Evolutionary conservation across 2,113 vertebrate species (phyloP), one percentile per base, ranked within the genome.

Genomic region (Rafetus swinhoei): DNA sequence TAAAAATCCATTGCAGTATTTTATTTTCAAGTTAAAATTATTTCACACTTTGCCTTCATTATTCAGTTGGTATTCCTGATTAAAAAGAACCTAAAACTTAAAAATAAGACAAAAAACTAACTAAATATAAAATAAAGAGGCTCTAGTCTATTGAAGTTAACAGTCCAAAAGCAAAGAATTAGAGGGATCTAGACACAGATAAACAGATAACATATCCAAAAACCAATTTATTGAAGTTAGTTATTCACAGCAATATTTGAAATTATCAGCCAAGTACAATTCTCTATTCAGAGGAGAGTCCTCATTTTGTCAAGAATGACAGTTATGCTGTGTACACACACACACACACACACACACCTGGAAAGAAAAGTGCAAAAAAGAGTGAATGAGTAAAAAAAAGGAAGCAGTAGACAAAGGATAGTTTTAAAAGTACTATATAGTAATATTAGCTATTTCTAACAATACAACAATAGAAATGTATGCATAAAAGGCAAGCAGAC

Each of bases 231-330:
- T 59, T 57, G 56, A 65, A 60, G 53, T 85, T 81, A 76, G 32
- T 52, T 89, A 91, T 54, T 13, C 69, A 39, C 56, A 91, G 55
- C 62, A 88, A 85, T 85, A 82, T 77, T 82, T 81, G 86, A 79
- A 88, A 89, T 94, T 82, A 89, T 72, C n/a, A 89, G 79, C 19
- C 82, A 79, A 62, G 57, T 80, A 77, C 57, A 86, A 79, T 39
- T 90, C 72, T 76, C 83, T 56, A 82, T 86, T 86, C 79, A 93
- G 87, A 87, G 83, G 77, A 52, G 87, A 82, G 79, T 65, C 62
- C 39, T 86, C 54, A 86, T 89, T 90, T 90, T 90, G 45, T 79
- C 65, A 86, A 85, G 83, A 83, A 82, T 90, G 62, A 76, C 60
- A 86, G 76, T 82, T 93, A 86, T 82, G 50, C 57, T 82, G 60